These are phyloP conservation scores for Anarhynchus alexandrinus DNA, from an alignment of 2,113 vertebrate genomes.

Conservation along the genomic window DNA sequence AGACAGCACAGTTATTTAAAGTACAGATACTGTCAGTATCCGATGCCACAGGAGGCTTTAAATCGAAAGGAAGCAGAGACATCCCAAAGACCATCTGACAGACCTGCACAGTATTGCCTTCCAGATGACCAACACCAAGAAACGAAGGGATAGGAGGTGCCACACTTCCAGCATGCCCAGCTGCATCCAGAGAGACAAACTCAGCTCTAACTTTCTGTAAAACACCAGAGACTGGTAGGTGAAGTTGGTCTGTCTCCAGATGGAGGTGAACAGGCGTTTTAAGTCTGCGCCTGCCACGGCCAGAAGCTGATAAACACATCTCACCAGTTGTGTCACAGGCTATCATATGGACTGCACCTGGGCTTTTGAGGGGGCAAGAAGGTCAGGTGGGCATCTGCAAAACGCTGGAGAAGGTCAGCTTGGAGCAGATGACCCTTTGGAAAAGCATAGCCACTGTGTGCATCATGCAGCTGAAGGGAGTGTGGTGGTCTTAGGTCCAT, in stretches of 20 bases:
- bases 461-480: neutral
- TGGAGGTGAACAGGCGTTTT: neutral
- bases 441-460: neutral
- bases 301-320: neutral
- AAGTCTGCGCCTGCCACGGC: neutral
- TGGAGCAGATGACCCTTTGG: neutral
- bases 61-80: neutral
- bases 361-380: neutral
- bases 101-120: neutral
- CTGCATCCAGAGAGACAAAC: neutral
- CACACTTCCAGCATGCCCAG: neutral
- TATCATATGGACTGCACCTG: neutral
- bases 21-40: neutral
- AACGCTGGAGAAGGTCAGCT: neutral
- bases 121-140: neutral
- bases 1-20: neutral
- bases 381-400: neutral
- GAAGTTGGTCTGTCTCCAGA: neutral
- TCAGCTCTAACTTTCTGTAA: neutral
- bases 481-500: neutral
- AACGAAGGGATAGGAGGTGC: neutral
- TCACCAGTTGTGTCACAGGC: neutral
- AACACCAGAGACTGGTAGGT: neutral
- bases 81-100: neutral
- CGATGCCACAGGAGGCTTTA: neutral